Evolutionary conservation across 2,113 vertebrate genomes (phyloP).

Genomic region (Diglossa brunneiventris): DNA sequence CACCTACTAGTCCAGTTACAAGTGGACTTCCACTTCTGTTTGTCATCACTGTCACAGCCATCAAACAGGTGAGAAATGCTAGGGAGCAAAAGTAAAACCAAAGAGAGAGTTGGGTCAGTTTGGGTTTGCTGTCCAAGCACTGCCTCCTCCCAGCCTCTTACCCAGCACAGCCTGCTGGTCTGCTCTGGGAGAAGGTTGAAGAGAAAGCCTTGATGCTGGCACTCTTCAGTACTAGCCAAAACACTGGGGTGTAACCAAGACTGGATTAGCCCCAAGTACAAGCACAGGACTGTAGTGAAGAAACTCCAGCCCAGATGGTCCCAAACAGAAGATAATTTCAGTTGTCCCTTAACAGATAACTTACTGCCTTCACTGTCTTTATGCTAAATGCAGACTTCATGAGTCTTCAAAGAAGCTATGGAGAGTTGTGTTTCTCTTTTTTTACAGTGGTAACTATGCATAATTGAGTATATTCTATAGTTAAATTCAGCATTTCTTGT

Average conservation of each 20-base stretch:
- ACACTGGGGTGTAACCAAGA: neutral
- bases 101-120: neutral
- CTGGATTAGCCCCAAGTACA: neutral
- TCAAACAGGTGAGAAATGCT: conserved; percentile 87
- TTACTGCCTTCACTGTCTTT: neutral
- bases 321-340: neutral
- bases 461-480: neutral
- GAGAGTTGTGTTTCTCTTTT: neutral
- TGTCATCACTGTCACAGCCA: conserved; percentile 96
- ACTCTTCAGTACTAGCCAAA: neutral
- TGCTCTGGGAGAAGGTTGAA: neutral
- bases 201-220: neutral
- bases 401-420: neutral
- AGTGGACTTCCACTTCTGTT: conserved; percentile 96
- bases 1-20: conserved; percentile 94
- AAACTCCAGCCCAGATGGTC: neutral
- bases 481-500: neutral
- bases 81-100: neutral
- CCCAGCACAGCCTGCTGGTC: neutral
- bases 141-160: neutral
- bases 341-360: neutral
- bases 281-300: neutral
- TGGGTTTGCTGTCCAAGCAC: neutral
- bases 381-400: neutral
- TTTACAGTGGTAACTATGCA: neutral